These are phyloP conservation scores for Alethe diademata DNA, from an alignment of 2,113 vertebrate genomes.

Conservation along the genomic window DNA sequence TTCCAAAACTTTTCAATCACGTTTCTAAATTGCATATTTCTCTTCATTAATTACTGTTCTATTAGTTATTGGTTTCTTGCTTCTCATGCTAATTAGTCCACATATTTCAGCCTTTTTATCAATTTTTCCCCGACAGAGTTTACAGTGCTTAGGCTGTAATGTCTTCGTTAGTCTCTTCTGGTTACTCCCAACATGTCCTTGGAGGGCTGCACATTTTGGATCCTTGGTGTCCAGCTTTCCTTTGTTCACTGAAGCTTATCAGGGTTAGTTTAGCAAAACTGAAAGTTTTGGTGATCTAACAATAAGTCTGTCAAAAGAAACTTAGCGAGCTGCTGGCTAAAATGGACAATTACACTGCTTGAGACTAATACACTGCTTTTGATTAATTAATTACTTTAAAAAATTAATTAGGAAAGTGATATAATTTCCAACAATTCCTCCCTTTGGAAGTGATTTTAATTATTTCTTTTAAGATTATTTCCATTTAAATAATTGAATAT, in stretches of 20 bases:
- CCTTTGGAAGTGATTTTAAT: neutral
- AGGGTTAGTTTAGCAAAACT: neutral
- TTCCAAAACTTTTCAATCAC: neutral
- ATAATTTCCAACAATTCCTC: neutral
- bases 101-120: neutral
- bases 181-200: neutral
- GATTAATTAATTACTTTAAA: neutral
- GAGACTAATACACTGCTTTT: neutral
- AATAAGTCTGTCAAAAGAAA: neutral
- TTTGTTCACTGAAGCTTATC: neutral
- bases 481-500: neutral
- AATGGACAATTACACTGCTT: neutral
- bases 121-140: neutral
- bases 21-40: neutral
- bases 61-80: neutral
- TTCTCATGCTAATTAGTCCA: neutral
- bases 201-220: neutral
- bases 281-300: neutral
- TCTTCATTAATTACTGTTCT: neutral
- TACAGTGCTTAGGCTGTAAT: neutral
- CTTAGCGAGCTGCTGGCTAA: accelerated
- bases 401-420: neutral
- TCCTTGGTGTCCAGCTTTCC: neutral
- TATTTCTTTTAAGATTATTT: neutral
- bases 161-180: neutral